phyloP scores from a whole-genome alignment of 2,888 invertebrate genomes.

The Hedychridium roseum region DNA sequence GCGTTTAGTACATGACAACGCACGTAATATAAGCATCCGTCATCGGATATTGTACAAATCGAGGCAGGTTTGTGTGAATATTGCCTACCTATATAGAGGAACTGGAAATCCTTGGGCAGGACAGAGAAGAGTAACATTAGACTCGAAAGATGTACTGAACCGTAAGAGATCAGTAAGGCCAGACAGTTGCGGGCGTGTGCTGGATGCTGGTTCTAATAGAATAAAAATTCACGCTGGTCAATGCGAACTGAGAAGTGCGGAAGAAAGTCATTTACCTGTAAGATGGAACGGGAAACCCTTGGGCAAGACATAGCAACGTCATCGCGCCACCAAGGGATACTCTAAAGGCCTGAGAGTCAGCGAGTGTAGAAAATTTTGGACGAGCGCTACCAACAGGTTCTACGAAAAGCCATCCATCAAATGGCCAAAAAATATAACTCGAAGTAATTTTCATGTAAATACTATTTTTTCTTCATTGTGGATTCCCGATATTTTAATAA shows the following conservation, averaged over 20 bases:
- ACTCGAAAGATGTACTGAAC: conserved; percentile 54
- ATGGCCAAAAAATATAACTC: conserved; percentile 44
- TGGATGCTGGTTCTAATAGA: conserved; percentile 68
- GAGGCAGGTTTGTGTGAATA: conserved; percentile 28
- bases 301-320: conserved; percentile 67
- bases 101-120: conserved; percentile 66
- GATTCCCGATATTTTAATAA: too few relatives aligned
- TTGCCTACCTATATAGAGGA: conserved; percentile 63
- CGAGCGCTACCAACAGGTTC: conserved; percentile 70
- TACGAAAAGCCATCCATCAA: conserved; percentile 47
- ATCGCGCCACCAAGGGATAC: conserved; percentile 59
- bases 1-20: too few relatives aligned
- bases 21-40: too few relatives aligned
- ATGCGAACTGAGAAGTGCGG: conserved; percentile 4
- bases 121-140: conserved; percentile 62
- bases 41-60: background rate
- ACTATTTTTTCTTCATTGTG: background rate
- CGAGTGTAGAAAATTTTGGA: conserved; percentile 71
- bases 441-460: conserved; percentile 63
- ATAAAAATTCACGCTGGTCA: conserved; percentile 13
- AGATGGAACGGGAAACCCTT: conserved; percentile 67
- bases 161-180: conserved; percentile 56
- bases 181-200: conserved; percentile 67
- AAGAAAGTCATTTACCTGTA: conserved; percentile 60
- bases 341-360: conserved; percentile 61